phyloP scores from a whole-genome alignment of 2,797 vertebrate species.

The Oryzias dopingdopingensis region DNA sequence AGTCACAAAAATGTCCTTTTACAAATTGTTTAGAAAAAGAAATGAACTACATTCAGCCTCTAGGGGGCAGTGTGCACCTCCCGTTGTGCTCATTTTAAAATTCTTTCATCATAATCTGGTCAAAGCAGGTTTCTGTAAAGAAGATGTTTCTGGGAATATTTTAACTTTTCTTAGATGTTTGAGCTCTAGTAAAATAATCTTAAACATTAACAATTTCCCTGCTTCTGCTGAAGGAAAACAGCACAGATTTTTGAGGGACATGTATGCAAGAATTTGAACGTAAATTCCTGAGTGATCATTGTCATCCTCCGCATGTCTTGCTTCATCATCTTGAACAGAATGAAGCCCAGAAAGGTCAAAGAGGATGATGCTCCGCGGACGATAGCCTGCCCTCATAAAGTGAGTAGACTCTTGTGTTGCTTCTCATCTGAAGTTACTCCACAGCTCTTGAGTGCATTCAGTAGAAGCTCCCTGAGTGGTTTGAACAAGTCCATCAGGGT shows the following conservation, averaged over 20 bases:
- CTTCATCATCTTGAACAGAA: conserved; percentile 71
- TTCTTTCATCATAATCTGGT: neutral
- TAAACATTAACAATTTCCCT: too few relatives aligned
- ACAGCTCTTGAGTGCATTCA: conserved; percentile 16
- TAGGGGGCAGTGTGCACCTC: too few relatives aligned
- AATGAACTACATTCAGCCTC: too few relatives aligned
- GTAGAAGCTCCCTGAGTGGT: neutral
- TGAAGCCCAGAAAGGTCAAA: conserved; percentile 99
- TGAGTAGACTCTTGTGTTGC: conserved; percentile 70
- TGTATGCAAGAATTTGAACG: too few relatives aligned
- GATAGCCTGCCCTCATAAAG: conserved; percentile 99
- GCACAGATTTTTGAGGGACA: too few relatives aligned
- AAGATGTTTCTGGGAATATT: neutral
- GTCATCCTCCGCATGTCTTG: neutral
- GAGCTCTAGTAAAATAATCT: neutral
- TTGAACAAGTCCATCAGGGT: conserved; percentile 6
- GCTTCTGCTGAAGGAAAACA: too few relatives aligned
- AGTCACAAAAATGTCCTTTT: too few relatives aligned
- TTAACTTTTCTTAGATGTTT: neutral
- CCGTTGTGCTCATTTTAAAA: too few relatives aligned
- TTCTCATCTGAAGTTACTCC: neutral
- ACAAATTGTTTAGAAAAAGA: too few relatives aligned
- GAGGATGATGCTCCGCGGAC: conserved; percentile 98
- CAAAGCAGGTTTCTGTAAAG: neutral
- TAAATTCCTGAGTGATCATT: neutral